These are phyloP conservation scores for Amphipoea lucens DNA, from an alignment of 2,888 invertebrate genomes.

Conservation along the genomic window DNA sequence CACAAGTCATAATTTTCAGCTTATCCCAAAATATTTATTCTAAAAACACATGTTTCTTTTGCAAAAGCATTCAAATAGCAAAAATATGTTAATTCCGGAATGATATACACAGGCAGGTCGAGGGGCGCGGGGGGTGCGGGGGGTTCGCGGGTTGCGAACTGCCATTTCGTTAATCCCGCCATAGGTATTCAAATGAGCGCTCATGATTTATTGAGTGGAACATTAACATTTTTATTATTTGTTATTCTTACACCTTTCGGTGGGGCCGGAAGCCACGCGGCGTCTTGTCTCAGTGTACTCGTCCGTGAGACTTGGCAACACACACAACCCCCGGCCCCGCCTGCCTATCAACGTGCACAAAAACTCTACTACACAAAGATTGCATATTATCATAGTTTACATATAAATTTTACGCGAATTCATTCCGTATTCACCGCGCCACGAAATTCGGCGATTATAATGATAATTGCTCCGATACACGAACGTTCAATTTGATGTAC, in stretches of 20 bases:
- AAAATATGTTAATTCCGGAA: constrained; percentile 81
- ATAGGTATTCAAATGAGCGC: constrained; percentile 90
- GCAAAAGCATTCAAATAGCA: constrained; percentile 69
- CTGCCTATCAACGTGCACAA: constrained; percentile 76
- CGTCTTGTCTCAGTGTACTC: constrained; percentile 88
- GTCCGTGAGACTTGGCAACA: constrained; percentile 87
- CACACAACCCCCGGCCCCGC: constrained; percentile 80
- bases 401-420: constrained; percentile 90
- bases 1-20: not conserved
- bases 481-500: constrained; percentile 87
- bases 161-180: constrained; percentile 87
- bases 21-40: constrained; percentile 23
- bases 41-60: constrained; percentile 56
- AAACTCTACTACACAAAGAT: constrained; percentile 83
- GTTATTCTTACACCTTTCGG: constrained; percentile 90
- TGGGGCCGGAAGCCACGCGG: constrained; percentile 90
- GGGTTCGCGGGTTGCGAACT: constrained; percentile 72
- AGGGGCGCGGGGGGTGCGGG: constrained; percentile 73
- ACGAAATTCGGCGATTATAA: constrained; percentile 87
- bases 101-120: constrained; percentile 73
- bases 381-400: constrained; percentile 90
- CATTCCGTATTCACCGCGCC: constrained; percentile 87
- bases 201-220: constrained; percentile 91
- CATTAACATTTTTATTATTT: constrained; percentile 91
- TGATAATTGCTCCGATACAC: constrained; percentile 88